These are phyloP conservation scores for Rutpela maculata DNA, from an alignment of 2,888 invertebrate species.

Conservation along the genomic window DNA sequence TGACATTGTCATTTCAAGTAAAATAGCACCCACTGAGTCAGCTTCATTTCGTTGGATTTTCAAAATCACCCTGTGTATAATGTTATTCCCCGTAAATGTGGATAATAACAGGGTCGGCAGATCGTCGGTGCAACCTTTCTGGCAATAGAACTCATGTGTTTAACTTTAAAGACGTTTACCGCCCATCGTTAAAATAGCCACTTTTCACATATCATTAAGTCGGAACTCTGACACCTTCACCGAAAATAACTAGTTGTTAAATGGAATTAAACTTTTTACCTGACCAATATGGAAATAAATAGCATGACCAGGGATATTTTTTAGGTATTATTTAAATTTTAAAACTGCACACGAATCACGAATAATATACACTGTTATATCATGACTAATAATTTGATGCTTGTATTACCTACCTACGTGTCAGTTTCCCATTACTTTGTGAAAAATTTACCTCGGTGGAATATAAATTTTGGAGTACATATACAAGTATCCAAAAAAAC, in stretches of 20 bases:
- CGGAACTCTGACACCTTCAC: slow-evolving; percentile 37
- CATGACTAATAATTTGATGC: neutral
- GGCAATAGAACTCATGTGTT: slow-evolving; percentile 35
- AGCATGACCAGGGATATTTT: neutral
- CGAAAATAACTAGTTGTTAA: slow-evolving; percentile 35
- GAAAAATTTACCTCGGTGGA: too few relatives aligned
- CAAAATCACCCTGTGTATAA: slow-evolving; percentile 7
- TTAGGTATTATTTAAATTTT: slow-evolving; percentile 10
- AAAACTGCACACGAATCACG: slow-evolving; percentile 7
- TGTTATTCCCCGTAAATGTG: slow-evolving; percentile 14
- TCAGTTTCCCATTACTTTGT: too few relatives aligned
- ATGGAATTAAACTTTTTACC: slow-evolving; percentile 23
- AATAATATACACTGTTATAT: slow-evolving; percentile 1
- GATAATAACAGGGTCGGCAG: slow-evolving; percentile 42
- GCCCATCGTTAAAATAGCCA: slow-evolving; percentile 40
- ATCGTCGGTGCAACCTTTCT: slow-evolving; percentile 33
- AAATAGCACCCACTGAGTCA: too few relatives aligned
- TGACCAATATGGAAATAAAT: slow-evolving; percentile 19
- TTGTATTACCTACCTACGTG: neutral
- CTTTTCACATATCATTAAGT: slow-evolving; percentile 40
- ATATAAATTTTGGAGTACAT: too few relatives aligned
- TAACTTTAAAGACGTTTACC: slow-evolving; percentile 29
- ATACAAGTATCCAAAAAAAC: too few relatives aligned
- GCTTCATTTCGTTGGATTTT: neutral
- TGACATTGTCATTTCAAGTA: too few relatives aligned